Base-by-base conservation (phyloP, 2,113 vertebrate genomes). In the Rutilus rutilus region DNA sequence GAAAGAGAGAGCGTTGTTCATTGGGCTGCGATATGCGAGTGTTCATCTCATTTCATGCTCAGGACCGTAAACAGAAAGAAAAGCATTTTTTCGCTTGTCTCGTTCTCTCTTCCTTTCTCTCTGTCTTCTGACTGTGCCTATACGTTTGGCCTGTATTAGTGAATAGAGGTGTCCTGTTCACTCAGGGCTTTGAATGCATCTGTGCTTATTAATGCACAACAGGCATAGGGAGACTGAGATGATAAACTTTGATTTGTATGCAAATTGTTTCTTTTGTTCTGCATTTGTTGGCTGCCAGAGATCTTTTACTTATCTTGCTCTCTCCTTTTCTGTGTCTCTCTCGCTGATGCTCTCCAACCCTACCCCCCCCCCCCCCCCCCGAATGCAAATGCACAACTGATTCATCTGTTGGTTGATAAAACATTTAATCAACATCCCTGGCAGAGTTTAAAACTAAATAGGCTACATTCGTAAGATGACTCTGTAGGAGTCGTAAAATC, bases 241-340 rank as follows among this genome's bases (percentile, higher is more conserved):
- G 93, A 94, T 95, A 95, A 93, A 92, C 88, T 93, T 94, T 92
- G 93, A 95, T 95, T 95, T 94, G 93, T 94, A 95, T 95, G 94
- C 91, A 95, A 95, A 95, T 94, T 94, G 92, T 93, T 93, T 94
- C 89, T 91, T 86, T 90, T 90, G 81, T 90, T 89, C 74, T 60
- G 65, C 60, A 23, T 50, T 74, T 84, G 67, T 86, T 81, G 88
- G 89, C 89, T 90, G 87, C 87, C 92, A 87, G 88, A 88, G 67
- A 81, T 86, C 86, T 65, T 88, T 89, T 86, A 73, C 91, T 87
- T 85, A 86, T 86, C 62, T 85, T 86, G 25, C 36, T 82, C 50
- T 59, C 25, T 85, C 42, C 57, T 67, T 88, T 79, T 86, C 78
- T 50, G 30, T 80, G n/a, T 74, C 77, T 78, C 79, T 88, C 47